Evolutionary conservation across 2,888 invertebrate genomes (phyloP).

Genomic region (Drosophila cognata): DNA sequence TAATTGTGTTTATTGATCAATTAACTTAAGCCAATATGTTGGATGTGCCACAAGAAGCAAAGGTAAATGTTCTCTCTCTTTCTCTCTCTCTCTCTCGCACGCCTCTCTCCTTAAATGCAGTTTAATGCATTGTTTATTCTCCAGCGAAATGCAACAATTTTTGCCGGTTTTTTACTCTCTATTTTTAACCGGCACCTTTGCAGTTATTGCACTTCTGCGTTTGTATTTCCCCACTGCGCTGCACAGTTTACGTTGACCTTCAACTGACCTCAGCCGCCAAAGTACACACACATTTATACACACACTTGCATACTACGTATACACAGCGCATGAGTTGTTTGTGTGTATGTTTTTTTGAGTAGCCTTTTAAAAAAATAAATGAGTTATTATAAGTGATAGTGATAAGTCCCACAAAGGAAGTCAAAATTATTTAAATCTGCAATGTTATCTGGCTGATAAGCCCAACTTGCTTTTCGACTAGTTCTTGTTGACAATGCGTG

Average conservation of each 20-base stretch:
- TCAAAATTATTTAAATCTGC: neutral
- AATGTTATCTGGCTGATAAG: constrained; percentile 22
- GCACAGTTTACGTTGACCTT: constrained; percentile 68
- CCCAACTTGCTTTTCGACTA: neutral
- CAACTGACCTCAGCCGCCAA: constrained; percentile 72
- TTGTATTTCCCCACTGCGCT: constrained; percentile 50
- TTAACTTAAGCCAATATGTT: constrained; percentile 70
- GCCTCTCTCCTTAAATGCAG: constrained; percentile 21
- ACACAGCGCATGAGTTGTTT: constrained; percentile 11
- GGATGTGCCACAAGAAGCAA: constrained; percentile 82
- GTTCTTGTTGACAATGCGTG: constrained; percentile 11
- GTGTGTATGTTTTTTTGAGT: constrained; percentile 13
- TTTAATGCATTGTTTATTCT: constrained; percentile 42
- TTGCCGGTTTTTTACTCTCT: constrained; percentile 48
- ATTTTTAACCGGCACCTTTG: constrained; percentile 22
- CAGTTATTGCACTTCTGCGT: constrained; percentile 53
- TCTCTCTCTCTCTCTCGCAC: neutral
- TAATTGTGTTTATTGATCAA: constrained; percentile 13
- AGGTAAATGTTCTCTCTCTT: constrained; percentile 69
- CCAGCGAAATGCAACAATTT: constrained; percentile 55
- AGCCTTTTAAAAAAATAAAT: constrained; percentile 16
- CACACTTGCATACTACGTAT: constrained; percentile 5
- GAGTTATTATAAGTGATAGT: neutral
- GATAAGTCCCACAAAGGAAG: neutral
- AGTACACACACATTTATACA: constrained; percentile 50